Evolutionary conservation across 2,113 vertebrate species (phyloP).

Genomic region (Dolichallabes microphthalmus): DNA sequence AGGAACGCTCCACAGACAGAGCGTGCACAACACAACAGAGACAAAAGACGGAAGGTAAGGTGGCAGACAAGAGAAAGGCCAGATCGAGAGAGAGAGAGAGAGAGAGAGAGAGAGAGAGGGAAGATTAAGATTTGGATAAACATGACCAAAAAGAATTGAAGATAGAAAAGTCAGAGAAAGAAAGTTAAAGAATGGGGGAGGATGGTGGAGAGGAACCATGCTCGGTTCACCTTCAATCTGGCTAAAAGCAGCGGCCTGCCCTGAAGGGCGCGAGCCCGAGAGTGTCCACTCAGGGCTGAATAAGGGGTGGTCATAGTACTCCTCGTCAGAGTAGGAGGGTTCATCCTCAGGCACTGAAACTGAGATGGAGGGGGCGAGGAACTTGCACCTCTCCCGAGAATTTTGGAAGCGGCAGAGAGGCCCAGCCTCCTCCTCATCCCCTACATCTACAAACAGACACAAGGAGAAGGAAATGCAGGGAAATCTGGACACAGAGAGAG

Average conservation of each 20-base stretch:
- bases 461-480: slow-evolving; percentile 89
- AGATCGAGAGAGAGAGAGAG: slow-evolving; percentile 16
- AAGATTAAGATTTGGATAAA: slow-evolving; percentile 57
- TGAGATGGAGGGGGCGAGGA: slow-evolving; percentile 89
- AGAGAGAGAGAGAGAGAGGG: background rate
- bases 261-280: slow-evolving; percentile 79
- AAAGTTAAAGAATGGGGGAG: slow-evolving; percentile 30
- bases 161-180: slow-evolving; percentile 45
- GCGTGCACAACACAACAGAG: slow-evolving; percentile 48
- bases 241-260: slow-evolving; percentile 84
- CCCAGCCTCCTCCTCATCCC: slow-evolving; percentile 89
- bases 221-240: slow-evolving; percentile 90
- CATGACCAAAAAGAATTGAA: slow-evolving; percentile 44
- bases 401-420: slow-evolving; percentile 80
- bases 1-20: slow-evolving; percentile 43
- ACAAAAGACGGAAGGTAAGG: slow-evolving; percentile 42
- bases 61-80: slow-evolving; percentile 22
- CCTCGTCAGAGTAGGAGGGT: slow-evolving; percentile 88
- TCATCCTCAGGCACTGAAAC: slow-evolving; percentile 92
- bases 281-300: slow-evolving; percentile 90
- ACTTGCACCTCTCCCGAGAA: slow-evolving; percentile 82
- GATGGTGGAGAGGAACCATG: slow-evolving; percentile 81
- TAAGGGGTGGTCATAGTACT: slow-evolving; percentile 93
- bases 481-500: slow-evolving; percentile 78
- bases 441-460: slow-evolving; percentile 95